Base-by-base conservation (phyloP, 2,888 invertebrate species). In the Pardosa pseudoannulata region DNA sequence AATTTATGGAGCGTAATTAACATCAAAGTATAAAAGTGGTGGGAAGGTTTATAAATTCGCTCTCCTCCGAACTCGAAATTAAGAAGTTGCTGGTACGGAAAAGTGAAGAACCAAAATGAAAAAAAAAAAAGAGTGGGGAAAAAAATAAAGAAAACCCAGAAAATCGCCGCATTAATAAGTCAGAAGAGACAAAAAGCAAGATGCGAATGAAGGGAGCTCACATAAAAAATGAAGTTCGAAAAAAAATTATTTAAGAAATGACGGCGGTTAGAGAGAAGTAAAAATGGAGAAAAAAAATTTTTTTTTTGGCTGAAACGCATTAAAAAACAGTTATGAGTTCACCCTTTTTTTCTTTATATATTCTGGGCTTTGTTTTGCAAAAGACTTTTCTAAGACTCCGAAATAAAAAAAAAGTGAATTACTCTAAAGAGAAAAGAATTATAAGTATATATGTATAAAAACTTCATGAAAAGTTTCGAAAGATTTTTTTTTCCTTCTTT, bases 241-340 rank as follows among this genome's bases (percentile, higher is more conserved):
- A 67, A 68, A 81, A 81, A 81, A 81, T 39, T 27, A 41, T 41
- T 39, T 28, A 65, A 70, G 70, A 70, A 70, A 70, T 70, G 70
- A 41, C 41, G 39, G 41, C 36, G 16, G 39, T 36, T 56, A n/a
- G 28, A 56, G 32, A 68, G 28, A 32, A 32, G 23, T 56, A 56
- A 56, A 56, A 56, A 56, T 16, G 19, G 32, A 39, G 41, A 31
- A 71, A 68, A 56, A 73, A 73, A 56, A 19, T 19, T 31, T 62
- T 76, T 39, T 70, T 67, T 74, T 64, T 64, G 36, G 11, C 23
- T 31, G 65, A 78, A 78, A 85, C 83, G 83, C 83, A 85, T 85
- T 85, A 85, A 85, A 85, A 85, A 85, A 85, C 83, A 85, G 83
- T 85, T 85, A 85, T 85, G 83, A 85, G 78, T 85, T 78, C 32